phyloP scores from a whole-genome alignment of 2,888 invertebrate species.

The Parnassius mnemosyne region DNA sequence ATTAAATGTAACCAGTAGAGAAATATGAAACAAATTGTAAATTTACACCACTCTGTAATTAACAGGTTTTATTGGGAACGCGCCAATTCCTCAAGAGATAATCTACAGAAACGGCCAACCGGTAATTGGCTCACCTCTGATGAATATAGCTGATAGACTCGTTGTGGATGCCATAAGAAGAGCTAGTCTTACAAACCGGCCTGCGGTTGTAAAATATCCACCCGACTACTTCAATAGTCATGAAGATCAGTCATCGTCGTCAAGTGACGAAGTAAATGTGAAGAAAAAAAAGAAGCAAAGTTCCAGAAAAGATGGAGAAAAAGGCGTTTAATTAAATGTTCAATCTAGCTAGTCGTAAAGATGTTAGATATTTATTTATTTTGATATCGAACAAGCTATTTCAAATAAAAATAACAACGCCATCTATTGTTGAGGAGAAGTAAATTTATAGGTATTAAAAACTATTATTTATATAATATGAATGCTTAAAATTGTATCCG shows the following conservation, averaged over 20 bases:
- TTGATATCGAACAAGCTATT: not conserved
- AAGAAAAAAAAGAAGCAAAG: conserved; percentile 30
- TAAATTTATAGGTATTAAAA: no score
- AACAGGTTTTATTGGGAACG: conserved; percentile 56
- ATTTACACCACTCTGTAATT: conserved; percentile 27
- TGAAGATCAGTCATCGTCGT: conserved; percentile 59
- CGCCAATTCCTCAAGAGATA: conserved; percentile 49
- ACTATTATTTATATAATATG: no score
- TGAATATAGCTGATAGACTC: conserved; percentile 58
- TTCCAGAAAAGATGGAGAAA: conserved; percentile 31
- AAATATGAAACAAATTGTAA: no score
- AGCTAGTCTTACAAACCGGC: conserved; percentile 63
- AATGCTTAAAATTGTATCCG: no score
- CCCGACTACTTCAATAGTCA: conserved; percentile 63
- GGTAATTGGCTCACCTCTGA: conserved; percentile 49
- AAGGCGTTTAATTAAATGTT: conserved; percentile 34
- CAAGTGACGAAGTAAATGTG: conserved; percentile 58
- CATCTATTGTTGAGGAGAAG: conserved; percentile 5
- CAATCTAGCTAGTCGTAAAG: not conserved
- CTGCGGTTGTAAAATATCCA: conserved; percentile 66
- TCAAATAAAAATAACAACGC: conserved; percentile 1
- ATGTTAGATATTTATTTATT: not conserved
- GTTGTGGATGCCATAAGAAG: conserved; percentile 67
- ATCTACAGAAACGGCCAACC: conserved; percentile 46
- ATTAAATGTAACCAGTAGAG: no score